phyloP scores from a whole-genome alignment of 2,113 vertebrate genomes.

The Platysteira castanea region DNA sequence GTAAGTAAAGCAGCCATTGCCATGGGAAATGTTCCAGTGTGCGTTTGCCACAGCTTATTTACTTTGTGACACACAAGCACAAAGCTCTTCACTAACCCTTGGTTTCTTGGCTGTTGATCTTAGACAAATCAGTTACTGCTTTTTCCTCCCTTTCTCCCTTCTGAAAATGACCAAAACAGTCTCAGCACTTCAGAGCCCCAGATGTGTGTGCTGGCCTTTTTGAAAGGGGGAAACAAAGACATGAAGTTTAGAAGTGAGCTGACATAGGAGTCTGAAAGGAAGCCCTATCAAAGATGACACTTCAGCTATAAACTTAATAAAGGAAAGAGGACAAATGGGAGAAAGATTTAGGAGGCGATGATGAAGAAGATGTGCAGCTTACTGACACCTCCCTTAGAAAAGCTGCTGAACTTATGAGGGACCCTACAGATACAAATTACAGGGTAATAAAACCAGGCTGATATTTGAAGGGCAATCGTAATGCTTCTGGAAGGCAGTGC shows the following conservation, averaged over 20 bases:
- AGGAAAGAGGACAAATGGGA: not conserved
- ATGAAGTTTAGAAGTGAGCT: not conserved
- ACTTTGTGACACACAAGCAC: conserved; percentile 7
- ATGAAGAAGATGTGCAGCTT: not conserved
- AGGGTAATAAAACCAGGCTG: not conserved
- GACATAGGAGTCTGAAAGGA: not conserved
- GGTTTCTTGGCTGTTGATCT: conserved; percentile 16
- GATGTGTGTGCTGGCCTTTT: not conserved
- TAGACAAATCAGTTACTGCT: not conserved
- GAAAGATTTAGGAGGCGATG: not conserved
- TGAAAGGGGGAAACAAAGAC: not conserved
- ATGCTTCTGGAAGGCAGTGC: not conserved
- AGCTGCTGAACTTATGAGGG: not conserved
- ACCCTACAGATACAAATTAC: not conserved
- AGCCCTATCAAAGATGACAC: not conserved
- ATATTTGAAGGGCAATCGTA: not conserved
- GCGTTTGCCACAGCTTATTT: not conserved
- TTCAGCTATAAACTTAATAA: not conserved
- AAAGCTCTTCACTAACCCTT: not conserved
- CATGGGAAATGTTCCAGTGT: not conserved
- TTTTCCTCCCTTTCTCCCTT: not conserved
- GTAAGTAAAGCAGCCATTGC: not conserved
- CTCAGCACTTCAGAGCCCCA: not conserved
- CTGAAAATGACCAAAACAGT: not conserved
- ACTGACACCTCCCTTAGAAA: not conserved